A percentile compares a stretch with the other conserved stretches of the same genome.
These are phyloP conservation scores for Schizotus pectinicornis DNA, from an alignment of 2,888 invertebrate genomes.

Conservation along the genomic window DNA sequence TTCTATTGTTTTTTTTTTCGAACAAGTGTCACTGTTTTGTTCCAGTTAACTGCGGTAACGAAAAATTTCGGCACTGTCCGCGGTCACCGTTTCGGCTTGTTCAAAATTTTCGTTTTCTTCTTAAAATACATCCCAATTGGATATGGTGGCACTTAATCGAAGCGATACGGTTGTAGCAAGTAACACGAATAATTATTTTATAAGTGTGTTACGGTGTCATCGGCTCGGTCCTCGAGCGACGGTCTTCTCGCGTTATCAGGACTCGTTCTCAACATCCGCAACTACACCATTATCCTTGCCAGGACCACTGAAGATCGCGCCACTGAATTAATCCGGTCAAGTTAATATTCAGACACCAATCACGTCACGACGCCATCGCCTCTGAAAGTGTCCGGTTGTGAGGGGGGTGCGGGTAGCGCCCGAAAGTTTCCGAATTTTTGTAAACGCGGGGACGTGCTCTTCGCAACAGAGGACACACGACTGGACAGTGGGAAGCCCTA, in stretches of 20 bases:
- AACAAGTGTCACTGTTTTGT: constrained; percentile 43
- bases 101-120: constrained; percentile 40
- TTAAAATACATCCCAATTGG: constrained; percentile 45
- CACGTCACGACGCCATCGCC: too few species aligned
- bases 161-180: constrained; percentile 18
- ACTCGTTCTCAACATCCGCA: neutral
- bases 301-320: neutral
- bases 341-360: too few species aligned
- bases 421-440: constrained; percentile 31
- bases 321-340: neutral
- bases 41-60: constrained; percentile 25
- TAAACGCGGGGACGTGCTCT: constrained; percentile 44
- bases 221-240: constrained; percentile 26
- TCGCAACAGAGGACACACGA: constrained; percentile 49
- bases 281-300: neutral
- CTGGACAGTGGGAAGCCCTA: constrained; percentile 54
- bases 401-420: constrained; percentile 12
- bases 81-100: constrained; percentile 46
- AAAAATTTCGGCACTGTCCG: neutral
- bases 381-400: too few species aligned
- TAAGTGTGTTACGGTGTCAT: constrained; percentile 53
- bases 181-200: constrained; percentile 30
- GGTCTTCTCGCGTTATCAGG: constrained; percentile 13
- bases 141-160: constrained; percentile 4
- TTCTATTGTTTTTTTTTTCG: constrained; percentile 42